phyloP scores from a whole-genome alignment of 2,113 vertebrate genomes.

The Pelecanus crispus region DNA sequence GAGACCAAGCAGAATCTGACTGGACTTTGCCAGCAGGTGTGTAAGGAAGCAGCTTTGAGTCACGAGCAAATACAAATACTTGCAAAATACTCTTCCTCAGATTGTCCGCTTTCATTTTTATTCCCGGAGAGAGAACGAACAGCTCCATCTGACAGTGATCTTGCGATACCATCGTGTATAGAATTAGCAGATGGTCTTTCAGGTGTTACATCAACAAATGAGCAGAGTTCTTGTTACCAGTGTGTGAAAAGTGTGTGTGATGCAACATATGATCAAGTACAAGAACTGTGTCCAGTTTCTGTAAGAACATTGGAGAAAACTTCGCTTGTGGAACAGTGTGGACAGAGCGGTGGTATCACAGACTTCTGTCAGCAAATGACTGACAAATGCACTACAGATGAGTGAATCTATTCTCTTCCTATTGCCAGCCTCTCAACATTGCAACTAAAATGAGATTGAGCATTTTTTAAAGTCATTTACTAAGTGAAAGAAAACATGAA shows the following conservation, averaged over 20 bases:
- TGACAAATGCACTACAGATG: conserved; percentile 78
- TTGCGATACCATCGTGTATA: background rate
- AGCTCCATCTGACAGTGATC: conserved; percentile 43
- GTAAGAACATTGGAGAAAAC: background rate
- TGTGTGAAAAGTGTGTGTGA: background rate
- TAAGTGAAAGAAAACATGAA: background rate
- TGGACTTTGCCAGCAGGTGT: conserved; percentile 84
- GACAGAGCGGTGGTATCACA: conserved; percentile 65
- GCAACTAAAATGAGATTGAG: background rate
- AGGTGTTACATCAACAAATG: conserved; percentile 6
- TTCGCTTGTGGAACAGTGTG: background rate
- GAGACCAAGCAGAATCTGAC: conserved; percentile 87
- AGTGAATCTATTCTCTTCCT: conserved; percentile 21
- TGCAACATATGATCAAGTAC: background rate
- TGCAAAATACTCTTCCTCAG: conserved; percentile 81
- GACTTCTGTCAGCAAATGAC: conserved; percentile 80
- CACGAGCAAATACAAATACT: conserved; percentile 86
- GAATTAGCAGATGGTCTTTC: conserved; percentile 55
- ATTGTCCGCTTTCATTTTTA: conserved; percentile 80
- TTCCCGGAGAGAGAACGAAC: conserved; percentile 70
- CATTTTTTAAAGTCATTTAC: background rate
- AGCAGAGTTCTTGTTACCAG: conserved; percentile 21
- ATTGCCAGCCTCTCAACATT: background rate
- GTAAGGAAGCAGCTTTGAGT: conserved; percentile 78
- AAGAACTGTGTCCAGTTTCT: background rate